phyloP scores from a whole-genome alignment of 2,113 vertebrate species.

The Myrmophylax atrothorax region DNA sequence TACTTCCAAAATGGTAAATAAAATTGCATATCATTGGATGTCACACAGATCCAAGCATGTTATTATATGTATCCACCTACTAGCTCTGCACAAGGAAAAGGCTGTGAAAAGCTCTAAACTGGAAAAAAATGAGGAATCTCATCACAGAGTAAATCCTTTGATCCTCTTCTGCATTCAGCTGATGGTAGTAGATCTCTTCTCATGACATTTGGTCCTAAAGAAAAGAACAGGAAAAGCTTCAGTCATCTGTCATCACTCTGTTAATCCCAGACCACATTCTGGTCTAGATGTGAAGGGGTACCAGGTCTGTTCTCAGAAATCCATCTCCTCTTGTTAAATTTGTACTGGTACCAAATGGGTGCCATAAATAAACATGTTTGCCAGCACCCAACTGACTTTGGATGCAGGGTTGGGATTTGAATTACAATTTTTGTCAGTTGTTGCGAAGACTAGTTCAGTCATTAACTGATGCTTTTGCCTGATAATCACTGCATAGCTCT shows the following conservation, averaged over 20 bases:
- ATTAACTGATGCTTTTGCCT: neutral
- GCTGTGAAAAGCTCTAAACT: neutral
- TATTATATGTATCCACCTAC: neutral
- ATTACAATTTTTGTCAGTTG: neutral
- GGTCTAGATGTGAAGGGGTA: neutral
- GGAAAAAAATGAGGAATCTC: neutral
- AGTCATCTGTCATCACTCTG: neutral
- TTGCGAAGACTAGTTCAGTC: neutral
- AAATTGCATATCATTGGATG: no score
- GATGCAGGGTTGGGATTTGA: neutral
- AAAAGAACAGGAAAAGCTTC: neutral
- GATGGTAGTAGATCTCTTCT: neutral
- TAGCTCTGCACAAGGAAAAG: neutral
- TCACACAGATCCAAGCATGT: neutral
- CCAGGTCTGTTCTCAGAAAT: neutral
- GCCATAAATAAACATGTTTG: neutral
- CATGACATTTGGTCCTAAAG: accelerated
- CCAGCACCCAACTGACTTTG: neutral
- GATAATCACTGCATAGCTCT: neutral
- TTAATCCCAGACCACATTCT: neutral
- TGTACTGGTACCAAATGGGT: neutral
- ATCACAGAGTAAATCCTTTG: neutral
- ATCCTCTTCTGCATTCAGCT: neutral
- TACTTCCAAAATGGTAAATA: neutral
- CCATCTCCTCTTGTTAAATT: neutral